Evolutionary conservation across 2,113 vertebrate genomes (phyloP), one percentile per base, ranked within the genome.

Genomic region (Rhineura floridana): DNA sequence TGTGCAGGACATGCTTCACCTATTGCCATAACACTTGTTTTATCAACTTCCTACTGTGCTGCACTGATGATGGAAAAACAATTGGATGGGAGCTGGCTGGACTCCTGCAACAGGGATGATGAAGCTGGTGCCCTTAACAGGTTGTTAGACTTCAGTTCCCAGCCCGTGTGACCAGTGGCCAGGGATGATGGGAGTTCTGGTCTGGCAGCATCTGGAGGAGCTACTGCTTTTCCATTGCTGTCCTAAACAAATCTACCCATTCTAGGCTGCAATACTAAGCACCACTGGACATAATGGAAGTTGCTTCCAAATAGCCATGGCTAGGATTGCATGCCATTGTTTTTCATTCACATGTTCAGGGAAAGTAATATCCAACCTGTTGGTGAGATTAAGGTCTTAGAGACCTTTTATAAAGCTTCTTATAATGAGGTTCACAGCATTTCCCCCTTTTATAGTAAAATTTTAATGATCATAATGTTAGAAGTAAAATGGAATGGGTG

Each of bases 181-280:
- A 59, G 19, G 17, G 55, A 59, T 59, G 21, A 59, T 59, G 19
- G 55, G 55, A 59, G 21, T 59, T 59, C 15, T 19, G 13, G 55
- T 21, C 55, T 19, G 21, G 55, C 55, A 59, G 55, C 55, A 59
- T 21, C 55, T 59, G 55, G 15, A 59, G 55, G 15, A 19, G 19
- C 55, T 59, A 19, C 4, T 59, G 55, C 15, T 59, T 59, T 19
- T 5, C 4, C 55, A 59, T 21, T 21, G 55, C 55, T 59, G 17
- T 33, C 78, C 44, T 84, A 48, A 82, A 7, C 67, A 91, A 69
- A 42, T 52, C 70, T 72, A 84, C 59, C 83, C 76, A 36, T 44
- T 88, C 67, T 42, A 50, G 8, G 6, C 25, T 30, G 55, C 55
- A 59, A 21, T 59, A 59, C 55, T 21, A 59, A 59, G 21, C 55